Conservation (phyloP, 2,797 vertebrate genomes). For the Leptoclinus maculatus region DNA sequence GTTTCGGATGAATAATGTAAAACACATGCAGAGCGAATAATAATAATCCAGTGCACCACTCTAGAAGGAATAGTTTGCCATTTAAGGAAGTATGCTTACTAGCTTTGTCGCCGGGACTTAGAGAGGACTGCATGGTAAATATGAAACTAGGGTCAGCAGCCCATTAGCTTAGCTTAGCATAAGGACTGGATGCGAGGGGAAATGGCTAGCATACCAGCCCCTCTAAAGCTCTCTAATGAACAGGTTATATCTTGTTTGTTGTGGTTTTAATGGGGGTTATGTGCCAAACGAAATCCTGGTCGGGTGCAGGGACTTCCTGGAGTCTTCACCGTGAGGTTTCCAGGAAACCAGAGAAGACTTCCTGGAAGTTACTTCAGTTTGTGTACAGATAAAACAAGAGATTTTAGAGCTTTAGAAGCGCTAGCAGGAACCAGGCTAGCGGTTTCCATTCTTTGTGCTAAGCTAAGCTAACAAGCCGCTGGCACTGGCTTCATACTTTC, state of each 20-base stretch:
- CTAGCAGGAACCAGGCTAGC: not conserved
- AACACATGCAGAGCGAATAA: conserved; percentile 2
- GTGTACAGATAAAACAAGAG: no score
- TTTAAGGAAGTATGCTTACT: not conserved
- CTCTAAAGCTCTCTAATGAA: not conserved
- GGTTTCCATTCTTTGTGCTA: not conserved
- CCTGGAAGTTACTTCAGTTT: not conserved
- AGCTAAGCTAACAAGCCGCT: conserved; percentile 3
- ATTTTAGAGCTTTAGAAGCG: not conserved
- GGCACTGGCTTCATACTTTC: not conserved
- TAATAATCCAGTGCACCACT: not conserved
- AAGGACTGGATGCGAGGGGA: not conserved
- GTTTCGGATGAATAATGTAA: not conserved
- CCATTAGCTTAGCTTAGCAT: conserved; percentile 8
- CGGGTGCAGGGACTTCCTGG: not conserved
- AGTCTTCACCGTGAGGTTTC: not conserved
- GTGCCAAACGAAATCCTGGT: not conserved
- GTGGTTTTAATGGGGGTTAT: no score
- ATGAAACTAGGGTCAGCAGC: not conserved
- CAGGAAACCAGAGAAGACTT: not conserved
- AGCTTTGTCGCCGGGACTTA: not conserved
- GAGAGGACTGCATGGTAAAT: not conserved
- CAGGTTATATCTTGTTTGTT: not conserved
- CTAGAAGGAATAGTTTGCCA: not conserved
- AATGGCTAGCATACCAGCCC: not conserved